A percentile compares a stretch with the other conserved stretches of the same genome.
phyloP scores from a whole-genome alignment of 2,888 invertebrate genomes.

The Polydrusus tereticollis region DNA sequence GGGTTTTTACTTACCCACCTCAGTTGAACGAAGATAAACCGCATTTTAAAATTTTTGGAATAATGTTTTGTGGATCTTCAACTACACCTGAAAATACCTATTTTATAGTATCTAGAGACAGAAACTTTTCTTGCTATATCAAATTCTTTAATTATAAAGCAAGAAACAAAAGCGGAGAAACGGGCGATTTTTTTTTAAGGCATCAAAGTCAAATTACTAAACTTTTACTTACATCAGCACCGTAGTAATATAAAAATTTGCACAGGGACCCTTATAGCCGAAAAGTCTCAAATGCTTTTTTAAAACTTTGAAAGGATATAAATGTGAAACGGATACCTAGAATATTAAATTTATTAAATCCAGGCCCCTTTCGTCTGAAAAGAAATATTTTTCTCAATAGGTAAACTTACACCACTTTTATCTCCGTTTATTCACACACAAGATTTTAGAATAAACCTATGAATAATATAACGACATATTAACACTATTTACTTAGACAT shows the following conservation, averaged over 20 bases:
- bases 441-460: too few species aligned
- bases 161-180: neutral
- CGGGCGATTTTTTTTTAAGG: neutral
- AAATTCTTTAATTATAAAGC: neutral
- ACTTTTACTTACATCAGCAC: constrained; percentile 5
- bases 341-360: constrained; percentile 6
- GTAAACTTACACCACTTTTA: neutral
- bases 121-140: neutral
- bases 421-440: neutral
- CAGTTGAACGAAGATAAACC: too few species aligned
- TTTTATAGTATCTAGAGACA: too few species aligned
- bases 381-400: neutral
- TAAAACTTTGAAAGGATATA: neutral
- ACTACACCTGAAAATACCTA: too few species aligned
- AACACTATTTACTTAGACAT: too few species aligned
- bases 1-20: too few species aligned
- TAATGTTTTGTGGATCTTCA: too few species aligned
- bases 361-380: neutral
- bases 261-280: neutral
- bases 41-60: too few species aligned
- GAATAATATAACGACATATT: too few species aligned
- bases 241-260: constrained; percentile 1
- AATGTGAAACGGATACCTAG: neutral
- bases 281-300: constrained; percentile 1
- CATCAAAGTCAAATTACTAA: neutral